Conservation (phyloP, 2,113 vertebrate species). For the Etia nguti region DNA sequence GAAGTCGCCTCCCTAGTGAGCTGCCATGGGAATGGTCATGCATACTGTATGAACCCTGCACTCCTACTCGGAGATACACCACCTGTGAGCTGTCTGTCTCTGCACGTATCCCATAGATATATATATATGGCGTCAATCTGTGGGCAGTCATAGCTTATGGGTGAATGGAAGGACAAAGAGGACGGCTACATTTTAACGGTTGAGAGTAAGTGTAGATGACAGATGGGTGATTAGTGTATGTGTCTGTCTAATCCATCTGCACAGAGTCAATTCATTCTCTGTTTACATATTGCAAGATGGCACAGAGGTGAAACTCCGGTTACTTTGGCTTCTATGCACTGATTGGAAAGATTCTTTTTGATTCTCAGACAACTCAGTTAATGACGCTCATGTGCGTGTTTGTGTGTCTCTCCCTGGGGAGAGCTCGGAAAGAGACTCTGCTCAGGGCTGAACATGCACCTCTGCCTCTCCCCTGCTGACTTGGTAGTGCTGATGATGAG, state of each 20-base stretch:
- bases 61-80: not conserved
- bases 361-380: not conserved
- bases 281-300: conserved; percentile 20
- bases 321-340: not conserved
- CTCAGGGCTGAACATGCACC: conserved; percentile 50
- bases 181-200: not conserved
- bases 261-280: conserved; percentile 15
- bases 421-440: conserved; percentile 4
- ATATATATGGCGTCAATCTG: not conserved
- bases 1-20: conserved; percentile 1
- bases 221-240: conserved; percentile 48
- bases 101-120: not conserved
- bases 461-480: conserved; percentile 50
- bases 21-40: conserved; percentile 28
- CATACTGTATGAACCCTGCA: conserved; percentile 41
- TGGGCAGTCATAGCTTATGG: not conserved
- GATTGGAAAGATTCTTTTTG: not conserved
- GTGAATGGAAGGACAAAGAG: conserved; percentile 32
- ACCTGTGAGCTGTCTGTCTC: conserved; percentile 20
- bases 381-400: not conserved
- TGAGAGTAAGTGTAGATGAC: conserved; percentile 39
- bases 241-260: conserved; percentile 41
- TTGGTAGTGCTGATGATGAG: conserved; percentile 14
- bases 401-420: not conserved
- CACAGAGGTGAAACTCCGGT: conserved; percentile 9